Percentiles rank a stretch among this genome's conserved stretches.
These are phyloP conservation scores for Caenorhabditis macrosperma DNA, from an alignment of 2,888 invertebrate genomes.

Conservation along the genomic window DNA sequence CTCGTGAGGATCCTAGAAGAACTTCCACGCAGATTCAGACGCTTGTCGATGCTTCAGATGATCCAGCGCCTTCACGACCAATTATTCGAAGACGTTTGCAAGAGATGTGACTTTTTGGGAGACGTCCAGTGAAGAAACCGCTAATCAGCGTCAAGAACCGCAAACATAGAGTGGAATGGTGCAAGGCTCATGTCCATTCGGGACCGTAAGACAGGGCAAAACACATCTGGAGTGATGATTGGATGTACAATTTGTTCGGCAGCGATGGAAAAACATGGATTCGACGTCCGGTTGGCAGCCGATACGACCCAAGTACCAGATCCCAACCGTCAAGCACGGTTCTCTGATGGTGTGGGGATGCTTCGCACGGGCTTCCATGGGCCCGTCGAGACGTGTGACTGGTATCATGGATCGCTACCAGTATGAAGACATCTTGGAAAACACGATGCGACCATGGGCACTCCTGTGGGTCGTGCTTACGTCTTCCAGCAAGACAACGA, in stretches of 20 bases:
- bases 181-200: neutral
- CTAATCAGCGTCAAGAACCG: no score
- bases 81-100: slow-evolving; percentile 4
- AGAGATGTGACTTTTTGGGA: neutral
- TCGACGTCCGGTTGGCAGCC: slow-evolving; percentile 37
- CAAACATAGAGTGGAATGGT: neutral
- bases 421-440: slow-evolving; percentile 51
- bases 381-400: slow-evolving; percentile 42
- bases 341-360: slow-evolving; percentile 51
- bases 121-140: no score
- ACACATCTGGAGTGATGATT: neutral
- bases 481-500: no score
- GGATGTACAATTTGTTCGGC: slow-evolving; percentile 5
- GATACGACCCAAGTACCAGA: slow-evolving; percentile 40
- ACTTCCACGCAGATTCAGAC: neutral
- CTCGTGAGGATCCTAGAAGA: neutral
- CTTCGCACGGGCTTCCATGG: slow-evolving; percentile 26
- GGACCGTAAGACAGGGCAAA: neutral
- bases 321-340: slow-evolving; percentile 57
- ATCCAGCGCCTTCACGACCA: neutral
- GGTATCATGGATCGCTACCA: slow-evolving; percentile 45
- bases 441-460: slow-evolving; percentile 11
- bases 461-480: no score
- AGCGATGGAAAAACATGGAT: slow-evolving; percentile 5
- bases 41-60: neutral